Conservation (phyloP, 64 coral and sea anemone genomes). For the Hydrozoanthus tunicans region DNA sequence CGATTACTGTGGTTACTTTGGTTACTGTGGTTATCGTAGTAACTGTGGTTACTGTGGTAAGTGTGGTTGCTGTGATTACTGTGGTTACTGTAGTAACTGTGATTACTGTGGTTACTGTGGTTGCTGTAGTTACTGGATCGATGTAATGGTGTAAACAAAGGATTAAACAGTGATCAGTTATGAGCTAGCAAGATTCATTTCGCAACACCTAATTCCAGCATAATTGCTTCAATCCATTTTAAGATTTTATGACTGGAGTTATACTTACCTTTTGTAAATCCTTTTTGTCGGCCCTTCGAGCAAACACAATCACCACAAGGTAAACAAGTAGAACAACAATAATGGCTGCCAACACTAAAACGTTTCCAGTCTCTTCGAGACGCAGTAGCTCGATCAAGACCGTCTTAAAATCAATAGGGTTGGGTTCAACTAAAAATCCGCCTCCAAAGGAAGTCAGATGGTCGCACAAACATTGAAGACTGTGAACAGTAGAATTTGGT, state of each 20-base stretch:
- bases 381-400: slow-evolving; percentile 62
- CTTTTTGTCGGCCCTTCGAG: slow-evolving; percentile 67
- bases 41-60: too few relatives aligned
- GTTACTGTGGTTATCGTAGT: too few relatives aligned
- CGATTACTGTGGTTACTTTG: too few relatives aligned
- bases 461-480: slow-evolving; percentile 78
- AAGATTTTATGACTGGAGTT: not conserved
- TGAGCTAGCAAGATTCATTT: too few relatives aligned
- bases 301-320: slow-evolving; percentile 64
- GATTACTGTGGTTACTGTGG: too few relatives aligned
- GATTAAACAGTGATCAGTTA: too few relatives aligned
- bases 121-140: too few relatives aligned
- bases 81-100: too few relatives aligned
- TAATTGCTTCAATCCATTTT: not conserved
- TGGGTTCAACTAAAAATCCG: slow-evolving; percentile 72
- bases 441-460: slow-evolving; percentile 92
- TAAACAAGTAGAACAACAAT: slow-evolving; percentile 65
- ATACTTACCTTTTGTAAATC: slow-evolving; percentile 64
- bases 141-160: too few relatives aligned
- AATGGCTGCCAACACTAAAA: slow-evolving; percentile 68
- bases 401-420: slow-evolving; percentile 75
- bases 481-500: slow-evolving; percentile 8
- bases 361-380: slow-evolving; percentile 75
- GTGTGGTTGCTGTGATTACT: too few relatives aligned
- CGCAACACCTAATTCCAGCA: not conserved